phyloP scores from a whole-genome alignment of 2,888 invertebrate genomes.

The Drosophila lutescens region DNA sequence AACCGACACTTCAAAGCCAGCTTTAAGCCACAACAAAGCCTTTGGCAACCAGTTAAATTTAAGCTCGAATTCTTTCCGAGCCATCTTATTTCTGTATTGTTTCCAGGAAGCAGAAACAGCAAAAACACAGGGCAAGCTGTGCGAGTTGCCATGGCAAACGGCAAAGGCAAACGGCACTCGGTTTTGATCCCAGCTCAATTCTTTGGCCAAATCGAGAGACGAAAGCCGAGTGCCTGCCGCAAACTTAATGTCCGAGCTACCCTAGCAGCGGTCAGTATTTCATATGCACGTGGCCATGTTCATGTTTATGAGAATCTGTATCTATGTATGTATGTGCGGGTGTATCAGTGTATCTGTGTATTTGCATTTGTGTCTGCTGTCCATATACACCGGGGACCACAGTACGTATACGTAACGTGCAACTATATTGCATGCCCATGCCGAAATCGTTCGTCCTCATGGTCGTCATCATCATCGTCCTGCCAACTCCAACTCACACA shows the following conservation, averaged over 20 bases:
- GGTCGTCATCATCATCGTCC: constrained; percentile 7
- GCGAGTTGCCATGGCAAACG: constrained; percentile 25
- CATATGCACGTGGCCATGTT: constrained; percentile 62
- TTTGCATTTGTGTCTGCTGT: constrained; percentile 65
- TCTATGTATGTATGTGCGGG: constrained; percentile 22
- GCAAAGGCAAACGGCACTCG: not conserved
- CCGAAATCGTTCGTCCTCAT: constrained; percentile 15
- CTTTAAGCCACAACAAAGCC: constrained; percentile 17
- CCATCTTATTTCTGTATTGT: constrained; percentile 21
- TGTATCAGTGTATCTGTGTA: constrained; percentile 18
- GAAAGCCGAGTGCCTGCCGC: constrained; percentile 30
- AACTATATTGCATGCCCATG: constrained; percentile 56
- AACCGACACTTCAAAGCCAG: not conserved
- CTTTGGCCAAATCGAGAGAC: constrained; percentile 12
- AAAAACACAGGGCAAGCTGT: constrained; percentile 9
- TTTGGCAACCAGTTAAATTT: constrained; percentile 2
- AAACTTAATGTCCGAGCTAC: constrained; percentile 48
- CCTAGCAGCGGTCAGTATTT: constrained; percentile 67
- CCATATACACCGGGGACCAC: constrained; percentile 50
- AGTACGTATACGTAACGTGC: constrained; percentile 80
- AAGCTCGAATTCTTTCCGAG: constrained; percentile 14
- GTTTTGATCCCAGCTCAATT: constrained; percentile 25
- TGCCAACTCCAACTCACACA: not conserved
- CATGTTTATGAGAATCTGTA: constrained; percentile 37
- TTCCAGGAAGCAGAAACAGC: not conserved